Base-by-base conservation (phyloP, 1,140 invertebrate species). In the Alviniconcha marisindica region DNA sequence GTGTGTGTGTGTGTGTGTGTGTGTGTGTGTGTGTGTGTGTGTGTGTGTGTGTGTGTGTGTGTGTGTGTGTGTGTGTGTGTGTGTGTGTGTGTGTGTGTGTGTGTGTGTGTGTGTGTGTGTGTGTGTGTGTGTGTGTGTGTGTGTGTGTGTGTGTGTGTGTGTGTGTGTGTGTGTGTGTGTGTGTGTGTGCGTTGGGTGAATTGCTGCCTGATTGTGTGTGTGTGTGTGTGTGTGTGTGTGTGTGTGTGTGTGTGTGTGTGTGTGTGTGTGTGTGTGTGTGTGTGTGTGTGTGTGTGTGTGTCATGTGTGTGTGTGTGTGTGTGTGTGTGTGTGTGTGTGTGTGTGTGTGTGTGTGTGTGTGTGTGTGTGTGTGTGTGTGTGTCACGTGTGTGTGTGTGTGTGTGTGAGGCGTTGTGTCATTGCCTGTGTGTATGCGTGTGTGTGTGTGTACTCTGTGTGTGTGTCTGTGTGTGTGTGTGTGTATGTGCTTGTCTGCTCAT, bases 201-300 rank as follows among this genome's bases (percentile, higher is more conserved):
- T 69, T 66, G 31, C 12, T 31, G 28, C 21, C 1, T 7, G 28
- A 2, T 2, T 5, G 66, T 71, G 66, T 71, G 66, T 71, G 66
- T 71, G 66, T 71, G 28, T 71, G 66, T 71, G 66, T 71, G 7
- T 71, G 66, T 71, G 66, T 71, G 28, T 71, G 66, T 71, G 66
- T 71, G 28, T 71, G 31, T 36, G 66, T 71, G 66, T 71, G 66
- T 40, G 14, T 71, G 10, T 33, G 5, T 71, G 36, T 36, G 28
- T 36, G 28, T 38, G 66, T 71, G 66, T 71, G 66, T 71, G 3
- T 15, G 14, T 28, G 24, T 24, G n/a, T 24, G n/a, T 60, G 15
- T 28, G n/a, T 60, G 15, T 5, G 56, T 28, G 28, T 28, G 63
- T 66, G 44, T 48, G 44, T 48, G 44, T 66, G 28, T 4, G n/a